A percentile compares a stretch with the other conserved stretches of the same genome.
phyloP scores from a whole-genome alignment of 2,888 invertebrate species.

The Digitonthophagus gazella region DNA sequence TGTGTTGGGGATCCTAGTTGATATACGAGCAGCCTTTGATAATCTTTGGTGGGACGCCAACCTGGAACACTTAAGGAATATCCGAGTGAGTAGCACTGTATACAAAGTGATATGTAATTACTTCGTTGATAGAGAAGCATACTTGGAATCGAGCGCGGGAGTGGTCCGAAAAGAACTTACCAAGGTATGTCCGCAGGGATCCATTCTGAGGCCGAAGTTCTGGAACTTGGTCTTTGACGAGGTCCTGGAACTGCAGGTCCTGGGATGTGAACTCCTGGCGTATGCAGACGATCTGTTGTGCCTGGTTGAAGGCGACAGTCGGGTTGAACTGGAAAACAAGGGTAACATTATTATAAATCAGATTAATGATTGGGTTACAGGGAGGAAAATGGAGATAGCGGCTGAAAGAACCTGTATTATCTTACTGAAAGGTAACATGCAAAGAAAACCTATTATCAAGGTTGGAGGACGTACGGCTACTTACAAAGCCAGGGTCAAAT shows the following conservation, averaged over 20 bases:
- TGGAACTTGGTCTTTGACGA: conserved; percentile 19
- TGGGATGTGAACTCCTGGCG: neutral
- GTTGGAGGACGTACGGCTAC: neutral
- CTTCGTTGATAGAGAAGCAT: conserved; percentile 9
- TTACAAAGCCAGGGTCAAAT: neutral
- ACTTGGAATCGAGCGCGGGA: neutral
- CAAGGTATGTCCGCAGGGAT: conserved; percentile 23
- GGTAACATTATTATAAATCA: neutral
- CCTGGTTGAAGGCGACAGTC: neutral
- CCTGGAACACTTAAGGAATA: neutral
- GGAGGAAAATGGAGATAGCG: neutral
- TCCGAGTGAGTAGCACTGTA: neutral
- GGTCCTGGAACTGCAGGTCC: neutral
- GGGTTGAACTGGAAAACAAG: neutral
- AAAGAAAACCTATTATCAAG: neutral
- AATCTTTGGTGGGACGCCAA: conserved; percentile 27
- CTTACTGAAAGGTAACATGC: conserved; percentile 10
- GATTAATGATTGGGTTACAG: neutral
- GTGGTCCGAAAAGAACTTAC: neutral
- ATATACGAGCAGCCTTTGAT: too few relatives aligned
- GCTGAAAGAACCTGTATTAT: conserved; percentile 6
- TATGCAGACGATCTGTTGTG: conserved; percentile 21
- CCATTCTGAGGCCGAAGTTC: conserved; percentile 19
- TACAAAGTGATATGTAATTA: conserved; percentile 15
- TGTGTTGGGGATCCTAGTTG: too few relatives aligned